Evolutionary conservation across 2,113 vertebrate species (phyloP).

Genomic region (Eubucco bourcierii): DNA sequence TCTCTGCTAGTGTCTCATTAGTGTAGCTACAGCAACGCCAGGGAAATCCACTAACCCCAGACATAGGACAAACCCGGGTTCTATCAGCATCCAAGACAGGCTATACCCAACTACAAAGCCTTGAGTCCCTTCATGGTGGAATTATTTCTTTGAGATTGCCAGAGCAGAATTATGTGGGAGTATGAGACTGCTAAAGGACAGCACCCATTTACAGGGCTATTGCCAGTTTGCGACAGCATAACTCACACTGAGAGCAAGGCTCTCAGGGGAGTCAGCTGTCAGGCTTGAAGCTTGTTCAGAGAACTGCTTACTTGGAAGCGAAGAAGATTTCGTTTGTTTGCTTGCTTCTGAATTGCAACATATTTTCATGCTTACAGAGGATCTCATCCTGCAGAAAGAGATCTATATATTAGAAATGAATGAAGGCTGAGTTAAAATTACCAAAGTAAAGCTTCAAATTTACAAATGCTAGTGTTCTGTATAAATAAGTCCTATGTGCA

Average conservation of each 20-base stretch:
- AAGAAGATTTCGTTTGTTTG: rapidly evolving
- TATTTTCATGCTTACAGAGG: neutral
- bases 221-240: neutral
- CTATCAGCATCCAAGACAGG: neutral
- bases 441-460: neutral
- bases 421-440: neutral
- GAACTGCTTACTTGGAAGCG: neutral
- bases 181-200: neutral
- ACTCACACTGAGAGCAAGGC: neutral
- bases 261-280: neutral
- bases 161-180: neutral
- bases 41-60: neutral
- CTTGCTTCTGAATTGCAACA: neutral
- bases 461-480: neutral
- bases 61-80: neutral
- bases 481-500: neutral
- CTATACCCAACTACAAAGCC: neutral
- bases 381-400: neutral
- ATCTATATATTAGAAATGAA: neutral
- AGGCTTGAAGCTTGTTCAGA: neutral
- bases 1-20: neutral
- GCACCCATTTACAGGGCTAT: neutral
- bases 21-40: neutral
- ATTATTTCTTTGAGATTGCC: neutral
- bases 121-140: neutral